Evolutionary conservation across 2,888 invertebrate species (phyloP).

Genomic region (Temnothorax rugatulus): DNA sequence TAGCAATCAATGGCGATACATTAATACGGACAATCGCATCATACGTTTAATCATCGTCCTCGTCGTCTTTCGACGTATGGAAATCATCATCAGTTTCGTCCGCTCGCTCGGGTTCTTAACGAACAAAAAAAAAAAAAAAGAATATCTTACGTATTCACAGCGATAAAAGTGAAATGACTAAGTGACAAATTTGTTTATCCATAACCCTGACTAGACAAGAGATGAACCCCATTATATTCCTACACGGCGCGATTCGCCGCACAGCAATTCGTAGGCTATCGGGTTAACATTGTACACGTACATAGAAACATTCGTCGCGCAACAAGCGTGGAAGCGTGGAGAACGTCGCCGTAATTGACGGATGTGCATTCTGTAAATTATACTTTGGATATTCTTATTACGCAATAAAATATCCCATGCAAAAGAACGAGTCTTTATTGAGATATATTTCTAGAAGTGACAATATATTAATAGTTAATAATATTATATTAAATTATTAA

Average conservation of each 20-base stretch:
- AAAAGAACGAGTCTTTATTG: not conserved
- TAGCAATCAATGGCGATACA: slow-evolving; percentile 58
- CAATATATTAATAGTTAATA: not conserved
- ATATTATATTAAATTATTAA: not conserved
- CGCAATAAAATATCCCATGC: not conserved
- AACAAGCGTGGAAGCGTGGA: slow-evolving; percentile 78
- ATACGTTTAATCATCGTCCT: slow-evolving; percentile 57
- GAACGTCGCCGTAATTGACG: slow-evolving; percentile 65
- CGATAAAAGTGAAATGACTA: slow-evolving; percentile 56
- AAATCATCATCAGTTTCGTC: slow-evolving; percentile 24
- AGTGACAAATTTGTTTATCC: slow-evolving; percentile 64
- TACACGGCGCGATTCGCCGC: slow-evolving; percentile 65
- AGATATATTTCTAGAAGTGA: not conserved
- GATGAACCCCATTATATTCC: slow-evolving; percentile 68
- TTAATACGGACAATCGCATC: slow-evolving; percentile 64
- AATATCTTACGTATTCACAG: slow-evolving; percentile 65
- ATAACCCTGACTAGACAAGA: slow-evolving; percentile 78
- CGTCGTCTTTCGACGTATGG: slow-evolving; percentile 47
- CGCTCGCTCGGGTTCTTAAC: slow-evolving; percentile 25
- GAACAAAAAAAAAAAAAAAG: not conserved
- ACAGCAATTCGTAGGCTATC: slow-evolving; percentile 78
- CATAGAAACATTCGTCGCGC: slow-evolving; percentile 82
- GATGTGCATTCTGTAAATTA: not conserved
- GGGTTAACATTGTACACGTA: slow-evolving; percentile 78
- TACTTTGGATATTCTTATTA: not conserved